Percentiles rank a stretch among this genome's conserved stretches.
These are phyloP conservation scores for Patella caerulea DNA, from an alignment of 2,888 invertebrate genomes.

Conservation along the genomic window DNA sequence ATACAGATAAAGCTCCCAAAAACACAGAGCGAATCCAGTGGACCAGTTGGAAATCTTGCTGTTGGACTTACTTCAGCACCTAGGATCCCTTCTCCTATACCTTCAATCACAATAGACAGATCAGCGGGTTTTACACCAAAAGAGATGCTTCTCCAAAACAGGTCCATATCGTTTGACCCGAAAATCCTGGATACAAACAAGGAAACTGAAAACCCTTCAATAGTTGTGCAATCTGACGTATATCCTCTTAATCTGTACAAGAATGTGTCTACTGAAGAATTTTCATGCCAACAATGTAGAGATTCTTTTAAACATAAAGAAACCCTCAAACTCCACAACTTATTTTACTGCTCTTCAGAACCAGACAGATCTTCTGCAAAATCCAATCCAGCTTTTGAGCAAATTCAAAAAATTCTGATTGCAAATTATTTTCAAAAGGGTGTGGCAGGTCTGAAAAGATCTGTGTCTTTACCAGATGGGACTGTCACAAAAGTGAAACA, in stretches of 20 bases:
- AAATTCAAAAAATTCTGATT: conserved; percentile 24
- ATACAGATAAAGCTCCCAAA: conserved; percentile 54
- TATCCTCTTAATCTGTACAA: neutral
- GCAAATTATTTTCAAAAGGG: conserved; percentile 26
- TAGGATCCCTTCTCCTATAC: neutral
- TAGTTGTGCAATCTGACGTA: conserved; percentile 23
- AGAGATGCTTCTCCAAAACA: neutral
- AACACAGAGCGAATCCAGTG: conserved; percentile 19
- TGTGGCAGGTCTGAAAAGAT: conserved; percentile 23
- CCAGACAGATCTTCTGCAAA: neutral
- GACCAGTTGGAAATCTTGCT: neutral
- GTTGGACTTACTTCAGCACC: neutral
- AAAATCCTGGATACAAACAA: conserved; percentile 66
- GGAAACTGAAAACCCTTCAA: conserved; percentile 24
- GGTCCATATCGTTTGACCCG: neutral
- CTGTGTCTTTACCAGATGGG: conserved; percentile 21
- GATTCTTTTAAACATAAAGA: conserved; percentile 85
- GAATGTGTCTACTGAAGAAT: neutral
- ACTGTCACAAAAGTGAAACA: conserved; percentile 22
- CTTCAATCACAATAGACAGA: neutral
- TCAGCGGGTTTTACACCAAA: neutral
- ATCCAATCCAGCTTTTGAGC: conserved; percentile 14
- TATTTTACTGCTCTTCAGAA: conserved; percentile 78
- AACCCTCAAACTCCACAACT: conserved; percentile 84
- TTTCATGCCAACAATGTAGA: conserved; percentile 81